Evolutionary conservation across 1,140 invertebrate species (phyloP).

Genomic region (Drosophila punjabiensis): DNA sequence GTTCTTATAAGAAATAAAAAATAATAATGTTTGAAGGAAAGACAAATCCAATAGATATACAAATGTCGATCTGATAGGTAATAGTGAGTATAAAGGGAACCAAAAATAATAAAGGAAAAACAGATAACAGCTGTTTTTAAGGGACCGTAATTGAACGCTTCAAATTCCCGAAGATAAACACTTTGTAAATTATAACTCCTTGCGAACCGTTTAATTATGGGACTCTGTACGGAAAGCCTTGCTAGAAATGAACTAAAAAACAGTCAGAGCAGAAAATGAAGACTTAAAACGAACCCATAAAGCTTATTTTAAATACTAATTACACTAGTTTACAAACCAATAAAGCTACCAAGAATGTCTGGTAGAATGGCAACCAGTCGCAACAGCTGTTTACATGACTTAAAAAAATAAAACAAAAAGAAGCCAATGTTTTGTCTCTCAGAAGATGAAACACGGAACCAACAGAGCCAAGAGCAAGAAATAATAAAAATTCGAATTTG

Average conservation of each 20-base stretch:
- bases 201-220: not conserved
- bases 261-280: conserved; percentile 13
- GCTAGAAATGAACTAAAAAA: not conserved
- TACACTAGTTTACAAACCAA: not conserved
- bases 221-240: not conserved
- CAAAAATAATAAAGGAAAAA: not conserved
- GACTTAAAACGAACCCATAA: not conserved
- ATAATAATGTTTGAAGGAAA: no score
- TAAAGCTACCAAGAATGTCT: not conserved
- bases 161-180: not conserved
- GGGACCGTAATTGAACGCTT: not conserved
- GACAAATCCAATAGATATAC: not conserved
- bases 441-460: conserved; percentile 65
- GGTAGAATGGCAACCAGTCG: no score
- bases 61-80: not conserved
- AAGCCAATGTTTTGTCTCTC: not conserved
- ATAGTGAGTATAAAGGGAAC: not conserved
- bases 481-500: conserved; percentile 5
- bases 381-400: conserved; percentile 5
- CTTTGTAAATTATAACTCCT: not conserved
- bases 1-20: not conserved
- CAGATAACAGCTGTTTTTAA: conserved; percentile 1
- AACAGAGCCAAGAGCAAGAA: conserved; percentile 17
- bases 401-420: conserved; percentile 10
- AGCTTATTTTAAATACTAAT: conserved; percentile 3